Conservation (phyloP, 2,888 invertebrate genomes). For the Apodemia zela region DNA sequence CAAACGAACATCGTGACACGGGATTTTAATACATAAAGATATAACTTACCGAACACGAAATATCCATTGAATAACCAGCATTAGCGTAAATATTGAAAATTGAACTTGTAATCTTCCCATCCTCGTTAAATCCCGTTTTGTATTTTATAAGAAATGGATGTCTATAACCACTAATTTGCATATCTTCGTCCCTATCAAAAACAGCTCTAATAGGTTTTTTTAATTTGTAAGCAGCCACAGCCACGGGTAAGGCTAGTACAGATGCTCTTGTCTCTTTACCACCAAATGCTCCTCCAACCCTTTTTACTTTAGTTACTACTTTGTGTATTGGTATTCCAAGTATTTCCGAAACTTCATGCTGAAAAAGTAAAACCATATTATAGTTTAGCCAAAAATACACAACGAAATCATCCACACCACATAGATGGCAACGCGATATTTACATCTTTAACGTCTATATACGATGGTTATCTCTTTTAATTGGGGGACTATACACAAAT, state of each 20-base stretch:
- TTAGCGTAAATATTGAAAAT: slow-evolving; percentile 85
- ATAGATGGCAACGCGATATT: no score
- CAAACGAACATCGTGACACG: no score
- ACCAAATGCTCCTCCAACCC: slow-evolving; percentile 94
- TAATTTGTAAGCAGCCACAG: slow-evolving; percentile 87
- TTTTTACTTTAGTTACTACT: slow-evolving; percentile 85
- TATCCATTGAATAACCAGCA: slow-evolving; percentile 86
- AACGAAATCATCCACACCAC: no score
- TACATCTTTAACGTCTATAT: no score
- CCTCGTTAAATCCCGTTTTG: slow-evolving; percentile 85
- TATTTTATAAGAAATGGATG: slow-evolving; percentile 90
- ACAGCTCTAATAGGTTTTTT: slow-evolving; percentile 87
- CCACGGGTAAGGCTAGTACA: slow-evolving; percentile 83
- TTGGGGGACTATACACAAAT: no score
- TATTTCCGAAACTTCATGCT: slow-evolving; percentile 82
- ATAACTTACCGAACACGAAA: slow-evolving; percentile 82
- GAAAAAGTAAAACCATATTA: slow-evolving; percentile 36
- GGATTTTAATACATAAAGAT: no score
- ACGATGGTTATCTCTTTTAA: no score
- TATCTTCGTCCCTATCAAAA: slow-evolving; percentile 93
- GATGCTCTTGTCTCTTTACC: slow-evolving; percentile 89
- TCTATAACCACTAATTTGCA: slow-evolving; percentile 88
- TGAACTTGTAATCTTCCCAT: slow-evolving; percentile 84
- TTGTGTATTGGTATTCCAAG: slow-evolving; percentile 84
- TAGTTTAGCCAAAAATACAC: no score